Conservation (phyloP, 2,888 invertebrate species). For the Parnassius mnemosyne region DNA sequence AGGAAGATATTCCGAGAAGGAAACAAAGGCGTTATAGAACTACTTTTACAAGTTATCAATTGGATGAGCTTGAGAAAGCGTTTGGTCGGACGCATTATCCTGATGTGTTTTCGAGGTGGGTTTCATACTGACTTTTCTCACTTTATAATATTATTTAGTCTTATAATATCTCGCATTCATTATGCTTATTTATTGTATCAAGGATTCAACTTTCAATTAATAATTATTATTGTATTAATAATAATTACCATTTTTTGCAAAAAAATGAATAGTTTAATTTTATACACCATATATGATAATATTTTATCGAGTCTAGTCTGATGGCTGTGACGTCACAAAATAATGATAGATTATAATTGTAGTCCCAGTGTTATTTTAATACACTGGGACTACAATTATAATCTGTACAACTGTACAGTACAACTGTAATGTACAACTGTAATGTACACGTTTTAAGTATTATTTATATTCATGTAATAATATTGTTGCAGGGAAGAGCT, state of each 20-base stretch:
- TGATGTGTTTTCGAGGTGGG: conserved; percentile 96
- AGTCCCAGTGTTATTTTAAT: too few species aligned
- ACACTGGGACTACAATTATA: too few species aligned
- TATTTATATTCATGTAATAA: background rate
- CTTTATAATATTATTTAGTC: too few species aligned
- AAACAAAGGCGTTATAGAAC: conserved; percentile 96
- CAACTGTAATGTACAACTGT: too few species aligned
- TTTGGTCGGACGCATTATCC: conserved; percentile 99
- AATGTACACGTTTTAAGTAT: too few species aligned
- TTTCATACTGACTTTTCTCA: background rate
- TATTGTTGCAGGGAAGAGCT: conserved; percentile 92
- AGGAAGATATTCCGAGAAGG: conserved; percentile 91
- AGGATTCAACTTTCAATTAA: background rate
- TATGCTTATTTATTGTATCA: background rate
- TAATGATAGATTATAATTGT: too few species aligned
- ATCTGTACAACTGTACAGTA: too few species aligned
- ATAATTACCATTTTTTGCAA: too few species aligned
- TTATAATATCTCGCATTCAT: background rate
- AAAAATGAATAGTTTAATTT: too few species aligned
- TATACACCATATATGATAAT: too few species aligned
- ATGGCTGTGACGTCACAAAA: too few species aligned
- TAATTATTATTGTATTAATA: background rate
- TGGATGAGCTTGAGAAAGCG: conserved; percentile 97
- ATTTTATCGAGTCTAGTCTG: too few species aligned
- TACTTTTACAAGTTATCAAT: conserved; percentile 95